Evolutionary conservation across 1,140 invertebrate genomes (phyloP).

Genomic region (Drosophila kurseongensis): DNA sequence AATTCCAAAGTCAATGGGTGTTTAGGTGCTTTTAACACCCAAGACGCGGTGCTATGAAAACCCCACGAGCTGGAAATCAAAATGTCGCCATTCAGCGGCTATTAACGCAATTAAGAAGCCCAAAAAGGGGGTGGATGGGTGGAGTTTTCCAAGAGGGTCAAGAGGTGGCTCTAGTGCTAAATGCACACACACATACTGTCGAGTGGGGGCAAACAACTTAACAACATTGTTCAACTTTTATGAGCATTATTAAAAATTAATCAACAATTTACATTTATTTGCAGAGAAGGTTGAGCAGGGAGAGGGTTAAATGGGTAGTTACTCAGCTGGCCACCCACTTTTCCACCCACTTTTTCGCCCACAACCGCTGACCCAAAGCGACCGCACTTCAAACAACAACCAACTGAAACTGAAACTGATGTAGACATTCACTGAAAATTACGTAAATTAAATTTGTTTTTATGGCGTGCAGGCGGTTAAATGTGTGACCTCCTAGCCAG

Average conservation of each 20-base stretch:
- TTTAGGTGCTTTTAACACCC: not conserved
- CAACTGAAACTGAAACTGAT: conserved; percentile 72
- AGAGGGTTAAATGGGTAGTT: conserved; percentile 38
- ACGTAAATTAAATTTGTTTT: conserved; percentile 83
- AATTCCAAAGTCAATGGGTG: not conserved
- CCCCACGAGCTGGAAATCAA: conserved; percentile 37
- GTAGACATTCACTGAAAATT: conserved; percentile 82
- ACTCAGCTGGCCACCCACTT: conserved; percentile 11
- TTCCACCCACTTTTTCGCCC: conserved; percentile 1
- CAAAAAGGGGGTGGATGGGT: conserved; percentile 12
- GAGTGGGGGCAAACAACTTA: conserved; percentile 16
- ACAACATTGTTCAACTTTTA: conserved; percentile 74
- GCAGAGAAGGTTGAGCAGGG: conserved; percentile 2
- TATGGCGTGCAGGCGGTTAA: conserved; percentile 69
- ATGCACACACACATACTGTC: conserved; percentile 27
- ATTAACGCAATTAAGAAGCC: conserved; percentile 67
- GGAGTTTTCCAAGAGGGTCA: conserved; percentile 18
- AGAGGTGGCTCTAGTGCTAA: conserved; percentile 26
- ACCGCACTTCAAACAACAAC: conserved; percentile 63
- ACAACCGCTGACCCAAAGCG: conserved; percentile 29
- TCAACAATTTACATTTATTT: conserved; percentile 80
- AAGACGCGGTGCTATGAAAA: conserved; percentile 1
- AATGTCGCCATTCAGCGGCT: conserved; percentile 57
- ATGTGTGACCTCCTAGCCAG: conserved; percentile 39
- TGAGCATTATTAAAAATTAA: conserved; percentile 80